phyloP scores from a whole-genome alignment of 1,140 invertebrate species.

The Zophobas morio region DNA sequence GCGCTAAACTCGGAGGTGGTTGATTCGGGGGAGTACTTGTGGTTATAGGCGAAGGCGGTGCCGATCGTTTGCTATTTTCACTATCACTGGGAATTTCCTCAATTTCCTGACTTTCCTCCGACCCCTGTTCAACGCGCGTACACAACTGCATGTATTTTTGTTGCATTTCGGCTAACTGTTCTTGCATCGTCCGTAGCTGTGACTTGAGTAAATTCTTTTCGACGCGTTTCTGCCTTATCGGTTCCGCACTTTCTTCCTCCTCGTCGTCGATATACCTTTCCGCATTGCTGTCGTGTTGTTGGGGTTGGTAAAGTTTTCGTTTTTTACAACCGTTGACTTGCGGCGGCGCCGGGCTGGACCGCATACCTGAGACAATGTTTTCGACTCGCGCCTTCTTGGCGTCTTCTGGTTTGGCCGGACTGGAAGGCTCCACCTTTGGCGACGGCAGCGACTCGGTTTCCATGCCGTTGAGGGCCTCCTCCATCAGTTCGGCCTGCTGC shows the following conservation, averaged over 20 bases:
- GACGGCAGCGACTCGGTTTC: constrained; percentile 81
- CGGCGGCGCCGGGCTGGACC: constrained; percentile 82
- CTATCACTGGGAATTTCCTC: constrained; percentile 81
- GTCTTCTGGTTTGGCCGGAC: constrained; percentile 74
- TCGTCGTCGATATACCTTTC: constrained; percentile 83
- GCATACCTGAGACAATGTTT: constrained; percentile 94
- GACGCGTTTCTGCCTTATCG: constrained; percentile 85
- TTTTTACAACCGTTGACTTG: constrained; percentile 94
- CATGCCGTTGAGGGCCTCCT: constrained; percentile 76
- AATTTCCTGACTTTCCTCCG: constrained; percentile 78
- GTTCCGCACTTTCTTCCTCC: constrained; percentile 82
- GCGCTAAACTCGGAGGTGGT: constrained; percentile 75
- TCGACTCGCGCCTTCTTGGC: constrained; percentile 93
- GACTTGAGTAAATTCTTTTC: constrained; percentile 88
- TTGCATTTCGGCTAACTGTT: constrained; percentile 91
- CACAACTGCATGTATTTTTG: constrained; percentile 91
- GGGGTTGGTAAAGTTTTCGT: constrained; percentile 96
- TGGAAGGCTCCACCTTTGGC: constrained; percentile 78
- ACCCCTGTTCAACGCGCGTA: constrained; percentile 84
- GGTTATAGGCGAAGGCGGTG: constrained; percentile 74
- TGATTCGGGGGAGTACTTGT: constrained; percentile 72
- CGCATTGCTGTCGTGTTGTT: constrained; percentile 88
- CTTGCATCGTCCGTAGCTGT: constrained; percentile 89
- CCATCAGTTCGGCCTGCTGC: constrained; percentile 70
- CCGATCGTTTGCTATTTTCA: constrained; percentile 72